Base-by-base conservation (phyloP, 2,888 invertebrate genomes). In the Lymantria dispar region DNA sequence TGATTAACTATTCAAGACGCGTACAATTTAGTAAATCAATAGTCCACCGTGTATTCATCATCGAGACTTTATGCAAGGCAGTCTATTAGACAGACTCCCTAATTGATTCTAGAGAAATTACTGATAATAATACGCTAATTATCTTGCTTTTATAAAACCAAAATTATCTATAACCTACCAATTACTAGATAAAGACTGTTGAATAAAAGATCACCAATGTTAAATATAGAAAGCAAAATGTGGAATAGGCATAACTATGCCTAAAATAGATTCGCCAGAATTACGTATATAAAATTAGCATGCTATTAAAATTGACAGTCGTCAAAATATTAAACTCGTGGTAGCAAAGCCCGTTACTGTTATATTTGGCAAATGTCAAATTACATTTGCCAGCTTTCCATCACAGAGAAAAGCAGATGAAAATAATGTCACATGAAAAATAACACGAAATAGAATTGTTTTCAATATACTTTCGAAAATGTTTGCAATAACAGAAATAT, bases 351-450 rank as follows among this genome's bases (percentile, higher is more conserved):
- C 68, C 64, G 69, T 55, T 51, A 60, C 54, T 60, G 58, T 64
- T 66, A 68, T 57, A 68, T 63, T 56, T 68, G 72, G 74, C 74
- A 68, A 62, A 54, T 59, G 72, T 76, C 74, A 73, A 76, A 76
- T 76, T 74, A 76, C 62, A 71, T 64, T 57, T 51, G 62, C 50
- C 64, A 33, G 64, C 59, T 64, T 67, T 71, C 68, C 57, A 56
- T 57, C 61, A 49, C 53, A 58, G 44, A 59, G 65, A 49, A 33
- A 38, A 70, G 62, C 57, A 60, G 49, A 60, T 62, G 53, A 63
- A 69, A 72, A 62, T 53, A 31, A 54, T 54, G 43, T 54, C 45
- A 54, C 53, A 62, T 43, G 47, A 50, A 54, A 54, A 43, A 48
- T 44, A 53, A 43, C 41, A 12, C 7, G 22, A 47, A 43, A 33